A percentile compares a stretch with the other conserved stretches of the same genome.
Evolutionary conservation across 2,888 invertebrate species (phyloP).

Genomic region (Belgica antarctica): DNA sequence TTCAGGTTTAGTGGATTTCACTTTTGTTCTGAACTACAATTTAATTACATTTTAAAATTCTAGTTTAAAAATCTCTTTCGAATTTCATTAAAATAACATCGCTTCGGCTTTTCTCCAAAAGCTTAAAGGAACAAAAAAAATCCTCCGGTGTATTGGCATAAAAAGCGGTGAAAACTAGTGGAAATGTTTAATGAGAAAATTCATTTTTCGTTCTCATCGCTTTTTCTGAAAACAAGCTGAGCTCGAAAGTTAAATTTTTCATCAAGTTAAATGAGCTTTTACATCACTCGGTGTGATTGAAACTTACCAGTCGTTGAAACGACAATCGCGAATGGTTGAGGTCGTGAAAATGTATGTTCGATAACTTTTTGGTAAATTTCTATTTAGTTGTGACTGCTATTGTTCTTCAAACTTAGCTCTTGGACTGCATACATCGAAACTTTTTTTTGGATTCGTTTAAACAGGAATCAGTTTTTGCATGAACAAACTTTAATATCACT

Average conservation of each 20-base stretch:
- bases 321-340: too few species aligned
- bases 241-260: neutral
- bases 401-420: too few species aligned
- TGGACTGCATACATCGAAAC: too few species aligned
- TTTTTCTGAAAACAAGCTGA: neutral
- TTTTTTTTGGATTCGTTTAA: too few species aligned
- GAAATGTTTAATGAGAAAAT: constrained; percentile 21
- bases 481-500: too few species aligned
- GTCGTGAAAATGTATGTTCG: too few species aligned
- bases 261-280: too few species aligned
- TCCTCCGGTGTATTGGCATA: constrained; percentile 10
- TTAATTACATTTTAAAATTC: constrained; percentile 26
- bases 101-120: neutral
- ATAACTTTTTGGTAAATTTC: too few species aligned
- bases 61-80: constrained; percentile 13
- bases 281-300: too few species aligned
- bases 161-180: constrained; percentile 1
- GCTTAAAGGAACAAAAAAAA: neutral
- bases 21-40: neutral
- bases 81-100: constrained; percentile 18
- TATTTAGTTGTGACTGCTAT: too few species aligned
- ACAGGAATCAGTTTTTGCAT: neutral
- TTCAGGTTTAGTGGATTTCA: constrained; percentile 1
- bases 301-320: too few species aligned
- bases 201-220: neutral